Evolutionary conservation across 1,140 invertebrate species (phyloP).

Genomic region (Diorhabda elongata): DNA sequence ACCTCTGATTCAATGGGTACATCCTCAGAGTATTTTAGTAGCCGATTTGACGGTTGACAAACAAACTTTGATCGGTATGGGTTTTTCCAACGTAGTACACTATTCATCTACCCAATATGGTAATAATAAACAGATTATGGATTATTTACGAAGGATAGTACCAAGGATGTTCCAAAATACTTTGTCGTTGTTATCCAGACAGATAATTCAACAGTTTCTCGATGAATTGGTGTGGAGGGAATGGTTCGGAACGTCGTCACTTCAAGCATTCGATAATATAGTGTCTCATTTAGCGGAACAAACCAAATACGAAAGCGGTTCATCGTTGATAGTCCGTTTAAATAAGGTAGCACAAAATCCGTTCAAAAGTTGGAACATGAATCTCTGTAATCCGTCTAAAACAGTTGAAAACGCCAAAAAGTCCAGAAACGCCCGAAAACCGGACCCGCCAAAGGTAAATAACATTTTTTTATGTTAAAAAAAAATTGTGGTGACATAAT

Average conservation of each 20-base stretch:
- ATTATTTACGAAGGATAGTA: constrained; percentile 77
- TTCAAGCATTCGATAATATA: constrained; percentile 78
- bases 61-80: constrained; percentile 67
- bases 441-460: constrained; percentile 24
- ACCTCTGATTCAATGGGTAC: constrained; percentile 71
- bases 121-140: constrained; percentile 78
- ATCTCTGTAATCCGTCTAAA: constrained; percentile 4
- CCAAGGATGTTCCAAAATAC: constrained; percentile 89
- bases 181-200: constrained; percentile 66
- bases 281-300: constrained; percentile 73
- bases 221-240: constrained; percentile 72
- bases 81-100: constrained; percentile 70
- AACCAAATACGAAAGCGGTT: constrained; percentile 58
- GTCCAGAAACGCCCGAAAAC: background rate
- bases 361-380: constrained; percentile 68
- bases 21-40: constrained; percentile 69
- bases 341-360: constrained; percentile 68
- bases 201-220: constrained; percentile 62
- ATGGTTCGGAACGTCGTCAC: constrained; percentile 67
- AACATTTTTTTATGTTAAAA: background rate
- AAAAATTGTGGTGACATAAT: background rate
- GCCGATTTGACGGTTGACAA: constrained; percentile 82
- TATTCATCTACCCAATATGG: constrained; percentile 59
- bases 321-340: constrained; percentile 47
- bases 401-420: constrained; percentile 8